Conservation (phyloP, 2,113 vertebrate species). For the Nycticryphes semicollaris region DNA sequence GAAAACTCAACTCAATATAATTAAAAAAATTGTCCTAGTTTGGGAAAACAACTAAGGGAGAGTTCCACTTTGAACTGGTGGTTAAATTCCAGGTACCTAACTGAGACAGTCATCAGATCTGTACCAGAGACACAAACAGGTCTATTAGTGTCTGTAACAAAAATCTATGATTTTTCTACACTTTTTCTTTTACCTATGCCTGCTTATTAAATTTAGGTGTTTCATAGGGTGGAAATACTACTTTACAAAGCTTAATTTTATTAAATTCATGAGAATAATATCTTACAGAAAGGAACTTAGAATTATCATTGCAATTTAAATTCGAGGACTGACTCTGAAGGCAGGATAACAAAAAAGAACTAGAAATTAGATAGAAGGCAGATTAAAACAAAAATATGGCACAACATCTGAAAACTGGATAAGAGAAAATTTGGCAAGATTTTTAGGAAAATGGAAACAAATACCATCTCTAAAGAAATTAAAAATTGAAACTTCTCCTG, state of each 20-base stretch:
- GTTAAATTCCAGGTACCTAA: not conserved
- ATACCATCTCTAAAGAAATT: rapidly evolving
- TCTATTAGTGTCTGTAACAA: not conserved
- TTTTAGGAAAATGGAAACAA: not conserved
- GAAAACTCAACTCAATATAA: not conserved
- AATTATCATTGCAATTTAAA: not conserved
- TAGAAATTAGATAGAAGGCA: not conserved
- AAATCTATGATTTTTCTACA: not conserved
- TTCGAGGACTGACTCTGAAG: not conserved
- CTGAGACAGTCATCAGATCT: not conserved
- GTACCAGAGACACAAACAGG: not conserved
- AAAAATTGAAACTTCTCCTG: not conserved
- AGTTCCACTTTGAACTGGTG: not conserved
- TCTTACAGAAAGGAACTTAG: not conserved
- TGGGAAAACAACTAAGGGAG: not conserved
- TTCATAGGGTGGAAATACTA: not conserved
- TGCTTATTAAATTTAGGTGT: not conserved
- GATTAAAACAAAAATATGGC: not conserved
- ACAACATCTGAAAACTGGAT: not conserved
- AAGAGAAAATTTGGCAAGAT: not conserved
- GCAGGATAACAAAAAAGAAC: not conserved
- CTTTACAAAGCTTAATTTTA: not conserved
- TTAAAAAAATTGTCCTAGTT: not conserved
- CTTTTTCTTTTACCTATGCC: not conserved
- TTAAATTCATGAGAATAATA: not conserved